Evolutionary conservation across 2,888 invertebrate species (phyloP), one percentile per base, ranked within the genome.

Genomic region (Atethmia centrago): DNA sequence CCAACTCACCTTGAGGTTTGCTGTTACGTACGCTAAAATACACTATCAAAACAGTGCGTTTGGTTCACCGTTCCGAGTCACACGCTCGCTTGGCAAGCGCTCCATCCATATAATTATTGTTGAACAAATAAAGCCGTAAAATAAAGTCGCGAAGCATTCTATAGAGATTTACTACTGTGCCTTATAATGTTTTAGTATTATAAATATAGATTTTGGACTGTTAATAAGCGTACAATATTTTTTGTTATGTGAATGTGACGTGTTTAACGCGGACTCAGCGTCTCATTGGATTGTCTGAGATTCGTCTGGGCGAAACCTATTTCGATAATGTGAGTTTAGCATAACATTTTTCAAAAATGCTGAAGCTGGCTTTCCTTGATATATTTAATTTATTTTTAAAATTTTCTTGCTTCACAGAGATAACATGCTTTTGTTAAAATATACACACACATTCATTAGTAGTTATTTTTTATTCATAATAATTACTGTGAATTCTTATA

Each of bases 1-100:
- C 88, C 90, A 88, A 89, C 92, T 95, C 94, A 95, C 95, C 95
- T 95, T 95, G 95, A 91, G 89, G 90, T 89, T 93, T 88, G 91
- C 91, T 93, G 93, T 93, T 93, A 93, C 92, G 92, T 91, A 94
- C 95, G 94, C 93, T 94, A 94, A 94, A 95, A 94, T 93, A 95
- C 93, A 92, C 94, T 93, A 95, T 94, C 94, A 95, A 95, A 96
- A 95, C 96, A 96, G 96, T 96, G 92, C 89, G 93, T 92, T 92
- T 90, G 89, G 90, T 88, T 89, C 90, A 85, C 74, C 88, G 93
- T 86, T 85, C 77, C 81, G 87, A 86, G 92, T 78, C 89, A 89
- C 93, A 94, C 95, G 95, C 83, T 79, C 82, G 88, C 79, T 71
- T 76, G 75, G 77, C 85, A 79, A 77, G 77, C 87, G 85, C 82